These are phyloP conservation scores for Luperina testacea DNA, from an alignment of 2,888 invertebrate species.

Conservation along the genomic window DNA sequence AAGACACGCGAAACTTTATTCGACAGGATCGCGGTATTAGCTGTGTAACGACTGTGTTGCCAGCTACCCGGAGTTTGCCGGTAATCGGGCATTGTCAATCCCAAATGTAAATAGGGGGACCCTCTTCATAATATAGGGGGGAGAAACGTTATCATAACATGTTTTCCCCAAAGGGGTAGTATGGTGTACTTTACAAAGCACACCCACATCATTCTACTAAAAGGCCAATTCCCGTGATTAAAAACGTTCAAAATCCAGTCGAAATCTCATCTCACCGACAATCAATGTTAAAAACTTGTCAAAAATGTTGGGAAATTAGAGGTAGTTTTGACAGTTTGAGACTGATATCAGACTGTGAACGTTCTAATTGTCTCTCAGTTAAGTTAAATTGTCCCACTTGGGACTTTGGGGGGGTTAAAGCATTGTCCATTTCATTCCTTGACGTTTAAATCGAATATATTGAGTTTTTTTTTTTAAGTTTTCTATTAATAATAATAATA, in stretches of 20 bases:
- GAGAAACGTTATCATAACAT: neutral
- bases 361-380: neutral
- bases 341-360: too few species aligned
- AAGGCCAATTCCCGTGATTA: too few species aligned
- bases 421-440: neutral
- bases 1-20: constrained; percentile 56
- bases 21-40: constrained; percentile 43
- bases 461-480: too few species aligned
- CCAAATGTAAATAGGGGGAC: neutral
- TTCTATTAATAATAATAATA: too few species aligned
- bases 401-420: neutral
- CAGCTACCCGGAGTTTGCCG: constrained; percentile 5
- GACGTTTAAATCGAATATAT: neutral
- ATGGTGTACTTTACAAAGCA: too few species aligned
- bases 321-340: too few species aligned
- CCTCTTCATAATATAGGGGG: neutral
- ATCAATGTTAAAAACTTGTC: too few species aligned
- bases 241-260: too few species aligned
- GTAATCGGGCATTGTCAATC: neutral
- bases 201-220: neutral
- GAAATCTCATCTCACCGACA: too few species aligned
- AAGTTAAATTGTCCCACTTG: neutral
- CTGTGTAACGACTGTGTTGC: constrained; percentile 40
- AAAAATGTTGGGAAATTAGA: too few species aligned
- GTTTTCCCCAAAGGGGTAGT: neutral